phyloP scores from a whole-genome alignment of 2,797 vertebrate species.

The Phoeniculus purpureus region DNA sequence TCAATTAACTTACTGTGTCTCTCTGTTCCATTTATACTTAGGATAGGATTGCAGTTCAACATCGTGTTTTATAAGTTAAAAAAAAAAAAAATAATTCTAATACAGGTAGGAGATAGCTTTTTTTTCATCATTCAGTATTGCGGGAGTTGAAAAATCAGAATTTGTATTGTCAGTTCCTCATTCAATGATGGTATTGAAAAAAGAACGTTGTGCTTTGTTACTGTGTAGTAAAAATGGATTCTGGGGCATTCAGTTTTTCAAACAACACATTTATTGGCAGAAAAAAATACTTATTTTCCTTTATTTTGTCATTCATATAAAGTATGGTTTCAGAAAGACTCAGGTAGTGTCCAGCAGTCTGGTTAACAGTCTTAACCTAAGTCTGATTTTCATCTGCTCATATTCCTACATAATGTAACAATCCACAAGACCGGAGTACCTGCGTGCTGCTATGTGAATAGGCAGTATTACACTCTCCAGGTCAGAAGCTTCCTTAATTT shows the following conservation, averaged over 20 bases:
- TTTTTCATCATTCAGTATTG: not conserved
- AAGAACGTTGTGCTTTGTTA: not conserved
- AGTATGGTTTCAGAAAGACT: not conserved
- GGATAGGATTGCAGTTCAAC: not conserved
- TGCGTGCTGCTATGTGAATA: not conserved
- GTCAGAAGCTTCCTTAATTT: not conserved
- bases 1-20: not conserved
- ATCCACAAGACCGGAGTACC: not conserved
- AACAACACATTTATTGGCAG: slow-evolving; percentile 30
- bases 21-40: not conserved
- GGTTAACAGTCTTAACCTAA: not conserved
- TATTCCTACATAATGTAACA: not conserved
- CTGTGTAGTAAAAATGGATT: not conserved
- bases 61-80: not conserved
- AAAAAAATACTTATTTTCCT: slow-evolving; percentile 2
- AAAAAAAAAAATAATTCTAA: not conserved
- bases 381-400: rapidly evolving
- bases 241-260: slow-evolving; percentile 5
- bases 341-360: not conserved
- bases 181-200: not conserved
- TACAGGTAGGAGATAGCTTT: not conserved
- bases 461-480: not conserved
- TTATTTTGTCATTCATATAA: not conserved
- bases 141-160: not conserved
- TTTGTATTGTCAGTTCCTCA: not conserved